Conservation (phyloP, 2,113 vertebrate genomes). For the Solea solea region DNA sequence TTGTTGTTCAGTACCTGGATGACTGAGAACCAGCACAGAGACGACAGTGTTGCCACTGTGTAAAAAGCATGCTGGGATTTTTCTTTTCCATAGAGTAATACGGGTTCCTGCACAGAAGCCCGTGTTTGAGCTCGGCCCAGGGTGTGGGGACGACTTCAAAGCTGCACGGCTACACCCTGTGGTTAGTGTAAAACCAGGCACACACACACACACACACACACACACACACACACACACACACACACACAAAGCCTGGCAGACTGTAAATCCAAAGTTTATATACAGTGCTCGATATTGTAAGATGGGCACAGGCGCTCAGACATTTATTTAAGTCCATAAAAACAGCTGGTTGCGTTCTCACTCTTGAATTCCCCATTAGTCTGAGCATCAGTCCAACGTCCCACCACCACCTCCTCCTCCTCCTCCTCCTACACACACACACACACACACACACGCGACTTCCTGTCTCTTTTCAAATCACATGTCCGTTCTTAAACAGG, state of each 20-base stretch:
- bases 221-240: slow-evolving; percentile 1
- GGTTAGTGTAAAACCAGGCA: slow-evolving; percentile 60
- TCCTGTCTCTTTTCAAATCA: slow-evolving; percentile 39
- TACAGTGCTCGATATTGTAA: slow-evolving; percentile 8
- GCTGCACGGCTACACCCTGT: slow-evolving; percentile 69
- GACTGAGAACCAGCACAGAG: neutral
- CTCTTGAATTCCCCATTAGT: slow-evolving; percentile 20
- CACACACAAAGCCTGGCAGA: slow-evolving; percentile 19
- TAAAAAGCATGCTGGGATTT: slow-evolving; percentile 27
- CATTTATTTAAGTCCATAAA: slow-evolving; percentile 55
- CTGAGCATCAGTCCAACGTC: slow-evolving; percentile 4
- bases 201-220: slow-evolving; percentile 26
- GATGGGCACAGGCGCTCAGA: slow-evolving; percentile 18
- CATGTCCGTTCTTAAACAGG: slow-evolving; percentile 31
- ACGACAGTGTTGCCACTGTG: slow-evolving; percentile 24
- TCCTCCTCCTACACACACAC: neutral
- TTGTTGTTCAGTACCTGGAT: too few relatives aligned
- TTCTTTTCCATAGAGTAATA: slow-evolving; percentile 56
- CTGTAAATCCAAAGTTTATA: slow-evolving; percentile 24
- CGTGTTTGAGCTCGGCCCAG: slow-evolving; percentile 61
- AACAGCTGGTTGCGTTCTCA: slow-evolving; percentile 35
- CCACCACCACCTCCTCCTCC: neutral
- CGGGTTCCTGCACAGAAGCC: slow-evolving; percentile 50
- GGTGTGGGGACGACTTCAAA: slow-evolving; percentile 65
- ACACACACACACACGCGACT: slow-evolving; percentile 19